Evolutionary conservation across 2,113 vertebrate species (phyloP).

Genomic region (Ptilonorhynchus violaceus): DNA sequence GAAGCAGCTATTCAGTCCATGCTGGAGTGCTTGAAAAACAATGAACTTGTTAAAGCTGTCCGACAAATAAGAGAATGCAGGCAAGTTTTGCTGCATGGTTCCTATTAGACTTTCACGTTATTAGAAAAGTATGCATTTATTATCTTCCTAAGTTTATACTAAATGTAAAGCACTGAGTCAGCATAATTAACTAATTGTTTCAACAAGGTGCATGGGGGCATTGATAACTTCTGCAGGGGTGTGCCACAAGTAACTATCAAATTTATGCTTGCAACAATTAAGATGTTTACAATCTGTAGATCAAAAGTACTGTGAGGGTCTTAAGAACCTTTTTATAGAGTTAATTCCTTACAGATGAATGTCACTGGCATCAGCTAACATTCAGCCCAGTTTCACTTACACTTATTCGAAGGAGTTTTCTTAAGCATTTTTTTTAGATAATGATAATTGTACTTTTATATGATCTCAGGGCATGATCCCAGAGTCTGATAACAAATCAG

Average conservation of each 20-base stretch:
- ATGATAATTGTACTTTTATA: background rate
- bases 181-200: background rate
- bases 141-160: background rate
- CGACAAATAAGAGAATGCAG: slow-evolving; percentile 94
- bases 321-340: background rate
- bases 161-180: background rate
- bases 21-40: slow-evolving; percentile 93
- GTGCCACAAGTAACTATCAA: background rate
- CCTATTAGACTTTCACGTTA: background rate
- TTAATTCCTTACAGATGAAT: background rate
- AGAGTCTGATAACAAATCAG: background rate
- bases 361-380: background rate
- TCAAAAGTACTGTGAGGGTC: background rate
- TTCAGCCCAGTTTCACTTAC: background rate
- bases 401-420: background rate
- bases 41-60: slow-evolving; percentile 89
- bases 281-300: background rate
- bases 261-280: background rate
- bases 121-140: background rate
- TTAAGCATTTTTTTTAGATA: background rate
- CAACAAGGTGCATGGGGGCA: background rate
- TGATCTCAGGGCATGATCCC: background rate
- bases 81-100: slow-evolving; percentile 62
- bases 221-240: background rate
- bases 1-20: slow-evolving; percentile 95